Conservation (phyloP, 2,113 vertebrate species). For the Saimiri boliviensis region DNA sequence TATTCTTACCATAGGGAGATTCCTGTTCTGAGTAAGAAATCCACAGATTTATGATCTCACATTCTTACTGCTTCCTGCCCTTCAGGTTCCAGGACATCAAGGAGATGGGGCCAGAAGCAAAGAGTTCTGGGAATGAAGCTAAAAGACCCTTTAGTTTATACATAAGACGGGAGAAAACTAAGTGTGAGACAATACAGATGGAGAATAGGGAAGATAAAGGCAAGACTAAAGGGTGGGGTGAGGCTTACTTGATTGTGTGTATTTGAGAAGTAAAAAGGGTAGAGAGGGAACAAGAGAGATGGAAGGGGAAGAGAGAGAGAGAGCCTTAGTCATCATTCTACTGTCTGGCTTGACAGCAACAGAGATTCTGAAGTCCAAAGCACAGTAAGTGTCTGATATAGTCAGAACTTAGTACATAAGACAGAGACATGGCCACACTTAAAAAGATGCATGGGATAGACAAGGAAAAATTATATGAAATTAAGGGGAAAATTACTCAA, state of each 20-base stretch:
- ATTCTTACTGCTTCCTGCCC: neutral
- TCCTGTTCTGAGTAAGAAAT: neutral
- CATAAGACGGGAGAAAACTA: neutral
- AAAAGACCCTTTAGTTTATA: neutral
- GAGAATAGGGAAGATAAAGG: neutral
- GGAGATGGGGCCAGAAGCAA: neutral
- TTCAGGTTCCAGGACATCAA: neutral
- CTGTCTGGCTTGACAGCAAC: neutral
- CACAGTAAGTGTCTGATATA: neutral
- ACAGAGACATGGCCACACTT: neutral
- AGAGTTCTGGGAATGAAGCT: neutral
- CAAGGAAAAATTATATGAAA: neutral
- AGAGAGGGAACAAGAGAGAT: neutral
- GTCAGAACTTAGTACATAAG: neutral
- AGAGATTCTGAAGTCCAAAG: neutral
- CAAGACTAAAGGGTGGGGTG: neutral
- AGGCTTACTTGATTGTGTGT: neutral
- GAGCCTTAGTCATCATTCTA: neutral
- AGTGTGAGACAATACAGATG: neutral
- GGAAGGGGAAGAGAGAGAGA: too few species aligned
- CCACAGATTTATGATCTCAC: neutral
- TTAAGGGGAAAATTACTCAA: neutral
- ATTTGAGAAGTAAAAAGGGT: neutral
- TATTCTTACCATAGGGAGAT: neutral
- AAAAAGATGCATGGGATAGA: neutral